These are phyloP conservation scores for Noctua janthina DNA, from an alignment of 2,888 invertebrate genomes.

Conservation along the genomic window DNA sequence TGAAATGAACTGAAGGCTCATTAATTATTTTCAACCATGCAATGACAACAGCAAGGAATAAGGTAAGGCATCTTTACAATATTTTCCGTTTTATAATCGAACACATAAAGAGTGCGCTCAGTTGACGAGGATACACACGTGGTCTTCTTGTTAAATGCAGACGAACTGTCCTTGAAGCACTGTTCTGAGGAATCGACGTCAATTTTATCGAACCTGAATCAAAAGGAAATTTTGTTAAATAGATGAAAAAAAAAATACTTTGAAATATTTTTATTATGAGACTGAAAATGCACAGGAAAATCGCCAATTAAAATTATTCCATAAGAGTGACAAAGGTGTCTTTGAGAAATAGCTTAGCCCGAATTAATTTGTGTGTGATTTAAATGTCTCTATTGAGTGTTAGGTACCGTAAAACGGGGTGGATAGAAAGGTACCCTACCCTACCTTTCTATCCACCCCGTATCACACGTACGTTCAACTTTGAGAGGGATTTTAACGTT, in stretches of 20 bases:
- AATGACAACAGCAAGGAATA: slow-evolving; percentile 50
- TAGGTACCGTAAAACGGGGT: too few relatives aligned
- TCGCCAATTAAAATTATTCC: not conserved
- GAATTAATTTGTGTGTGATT: not conserved
- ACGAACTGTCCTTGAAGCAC: slow-evolving; percentile 37
- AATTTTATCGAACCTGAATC: slow-evolving; percentile 18
- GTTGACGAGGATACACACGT: slow-evolving; percentile 19
- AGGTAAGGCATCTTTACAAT: slow-evolving; percentile 9
- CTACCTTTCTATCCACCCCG: too few relatives aligned
- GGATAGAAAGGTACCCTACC: too few relatives aligned
- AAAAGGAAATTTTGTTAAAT: not conserved
- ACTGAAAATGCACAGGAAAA: not conserved
- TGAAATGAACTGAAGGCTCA: not conserved
- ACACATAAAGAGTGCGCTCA: slow-evolving; percentile 27
- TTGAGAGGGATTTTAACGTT: too few relatives aligned
- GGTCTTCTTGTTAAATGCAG: slow-evolving; percentile 4
- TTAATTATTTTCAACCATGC: slow-evolving; percentile 22
- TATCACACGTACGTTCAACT: too few relatives aligned
- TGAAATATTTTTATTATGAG: not conserved
- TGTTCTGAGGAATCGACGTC: not conserved
- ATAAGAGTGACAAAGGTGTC: not conserved
- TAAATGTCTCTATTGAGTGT: not conserved
- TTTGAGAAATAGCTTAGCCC: not conserved
- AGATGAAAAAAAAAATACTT: not conserved
- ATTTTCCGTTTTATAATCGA: not conserved